Conservation (phyloP, 2,797 vertebrate genomes). For the Carduelis carduelis region DNA sequence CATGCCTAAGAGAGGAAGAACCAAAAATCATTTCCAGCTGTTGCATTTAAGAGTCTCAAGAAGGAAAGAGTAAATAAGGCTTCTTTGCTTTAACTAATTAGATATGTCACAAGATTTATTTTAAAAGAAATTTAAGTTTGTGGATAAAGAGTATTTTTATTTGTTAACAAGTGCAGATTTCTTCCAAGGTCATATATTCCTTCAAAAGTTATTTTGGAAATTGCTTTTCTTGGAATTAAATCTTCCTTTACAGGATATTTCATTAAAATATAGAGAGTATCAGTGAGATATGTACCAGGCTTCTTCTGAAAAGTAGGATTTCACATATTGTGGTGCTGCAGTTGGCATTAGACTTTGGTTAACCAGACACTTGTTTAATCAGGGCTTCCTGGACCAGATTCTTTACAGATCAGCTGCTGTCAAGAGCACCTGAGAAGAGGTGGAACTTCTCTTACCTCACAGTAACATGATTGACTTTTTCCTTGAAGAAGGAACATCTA, state of each 20-base stretch:
- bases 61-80: neutral
- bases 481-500: neutral
- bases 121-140: neutral
- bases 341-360: neutral
- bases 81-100: neutral
- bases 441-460: neutral
- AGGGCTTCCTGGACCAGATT: neutral
- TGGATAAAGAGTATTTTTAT: neutral
- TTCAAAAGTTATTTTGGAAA: neutral
- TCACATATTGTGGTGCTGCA: neutral
- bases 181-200: neutral
- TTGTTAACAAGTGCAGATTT: neutral
- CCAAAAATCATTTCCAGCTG: neutral
- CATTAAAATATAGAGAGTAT: neutral
- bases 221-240: neutral
- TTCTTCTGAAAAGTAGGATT: neutral
- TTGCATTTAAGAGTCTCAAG: neutral
- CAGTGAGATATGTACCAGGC: neutral
- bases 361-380: neutral
- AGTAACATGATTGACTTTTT: neutral
- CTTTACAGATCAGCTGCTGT: neutral
- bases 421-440: neutral
- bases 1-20: neutral
- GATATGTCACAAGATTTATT: neutral
- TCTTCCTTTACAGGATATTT: neutral